These are phyloP conservation scores for Phyllostomus hastatus DNA, from an alignment of 2,113 vertebrate genomes.

Conservation along the genomic window DNA sequence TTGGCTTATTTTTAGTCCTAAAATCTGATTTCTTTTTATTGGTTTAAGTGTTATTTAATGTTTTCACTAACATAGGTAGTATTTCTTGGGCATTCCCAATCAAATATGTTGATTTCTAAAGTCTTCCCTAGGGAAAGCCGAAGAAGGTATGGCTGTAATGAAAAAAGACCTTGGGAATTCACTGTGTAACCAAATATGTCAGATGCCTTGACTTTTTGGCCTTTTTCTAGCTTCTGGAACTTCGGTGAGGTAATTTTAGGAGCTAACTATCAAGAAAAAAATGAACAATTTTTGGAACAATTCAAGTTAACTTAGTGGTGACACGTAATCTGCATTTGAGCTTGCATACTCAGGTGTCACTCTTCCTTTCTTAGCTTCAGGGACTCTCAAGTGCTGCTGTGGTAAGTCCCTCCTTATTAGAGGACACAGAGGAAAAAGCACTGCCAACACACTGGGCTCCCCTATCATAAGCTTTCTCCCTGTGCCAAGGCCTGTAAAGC, in stretches of 20 bases:
- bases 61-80: neutral
- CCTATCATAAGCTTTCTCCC: neutral
- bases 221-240: neutral
- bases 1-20: conserved; percentile 48
- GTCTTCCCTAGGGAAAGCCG: neutral
- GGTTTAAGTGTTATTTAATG: neutral
- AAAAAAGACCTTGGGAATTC: neutral
- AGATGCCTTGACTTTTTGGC: neutral
- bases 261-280: neutral
- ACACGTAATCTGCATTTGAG: neutral
- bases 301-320: neutral
- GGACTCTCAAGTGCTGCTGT: neutral
- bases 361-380: neutral
- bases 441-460: neutral
- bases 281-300: neutral
- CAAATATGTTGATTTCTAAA: conserved; percentile 45
- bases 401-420: neutral
- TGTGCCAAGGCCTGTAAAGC: neutral
- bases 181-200: neutral
- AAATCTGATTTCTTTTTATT: conserved; percentile 56
- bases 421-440: neutral
- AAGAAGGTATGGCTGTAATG: neutral
- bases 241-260: neutral
- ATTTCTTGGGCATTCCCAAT: conserved; percentile 8
- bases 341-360: neutral